Evolutionary conservation across 2,113 vertebrate genomes (phyloP).

Genomic region (Myiozetetes cayanensis): DNA sequence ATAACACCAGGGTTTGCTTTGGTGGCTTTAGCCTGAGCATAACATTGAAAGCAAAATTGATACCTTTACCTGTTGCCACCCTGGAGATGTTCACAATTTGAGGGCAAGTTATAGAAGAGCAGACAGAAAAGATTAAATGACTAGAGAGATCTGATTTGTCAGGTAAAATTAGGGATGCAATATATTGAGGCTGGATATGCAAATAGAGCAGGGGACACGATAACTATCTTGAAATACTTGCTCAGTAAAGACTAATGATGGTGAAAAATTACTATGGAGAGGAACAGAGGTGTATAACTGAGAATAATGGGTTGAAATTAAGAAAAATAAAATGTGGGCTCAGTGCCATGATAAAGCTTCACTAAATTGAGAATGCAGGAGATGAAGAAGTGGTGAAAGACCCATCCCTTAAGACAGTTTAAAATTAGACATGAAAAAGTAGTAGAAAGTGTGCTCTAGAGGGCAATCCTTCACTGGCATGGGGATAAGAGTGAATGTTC

Average conservation of each 20-base stretch:
- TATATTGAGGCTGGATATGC: conserved; percentile 3
- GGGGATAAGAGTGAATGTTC: not conserved
- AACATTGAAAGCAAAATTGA: not conserved
- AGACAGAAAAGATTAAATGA: not conserved
- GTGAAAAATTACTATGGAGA: not conserved
- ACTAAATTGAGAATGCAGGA: not conserved
- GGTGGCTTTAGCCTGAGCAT: not conserved
- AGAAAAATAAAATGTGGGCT: conserved; percentile 26
- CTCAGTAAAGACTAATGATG: not conserved
- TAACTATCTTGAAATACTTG: not conserved
- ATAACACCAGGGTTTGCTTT: not conserved
- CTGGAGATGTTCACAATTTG: not conserved
- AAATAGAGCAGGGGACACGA: not conserved
- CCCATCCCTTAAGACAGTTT: not conserved
- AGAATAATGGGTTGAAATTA: conserved; percentile 44
- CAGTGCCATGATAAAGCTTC: not conserved
- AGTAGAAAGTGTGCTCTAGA: conserved; percentile 11
- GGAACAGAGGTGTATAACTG: not conserved
- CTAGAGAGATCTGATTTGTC: not conserved
- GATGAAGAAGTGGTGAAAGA: not conserved
- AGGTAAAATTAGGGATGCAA: not conserved
- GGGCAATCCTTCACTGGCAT: conserved; percentile 10
- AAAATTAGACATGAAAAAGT: conserved; percentile 29
- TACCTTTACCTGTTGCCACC: not conserved
- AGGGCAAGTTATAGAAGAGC: not conserved